A percentile compares a stretch with the other conserved stretches of the same genome.
These are phyloP conservation scores for Catharus fuscescens DNA, from an alignment of 2,113 vertebrate genomes.

Conservation along the genomic window DNA sequence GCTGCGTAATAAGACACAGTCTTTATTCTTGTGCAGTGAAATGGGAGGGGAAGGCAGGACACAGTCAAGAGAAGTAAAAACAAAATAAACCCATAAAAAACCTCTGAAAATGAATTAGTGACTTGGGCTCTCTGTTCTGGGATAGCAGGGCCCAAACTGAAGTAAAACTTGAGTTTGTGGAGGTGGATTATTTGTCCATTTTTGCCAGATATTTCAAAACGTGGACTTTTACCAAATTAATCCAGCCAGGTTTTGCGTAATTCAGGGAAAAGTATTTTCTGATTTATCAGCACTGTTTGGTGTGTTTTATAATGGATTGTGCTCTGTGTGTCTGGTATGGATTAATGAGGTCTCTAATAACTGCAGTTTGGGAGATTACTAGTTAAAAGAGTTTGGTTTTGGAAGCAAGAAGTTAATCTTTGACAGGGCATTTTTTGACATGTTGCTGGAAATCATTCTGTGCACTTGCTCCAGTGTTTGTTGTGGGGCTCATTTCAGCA, in stretches of 20 bases:
- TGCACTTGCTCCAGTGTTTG: not conserved
- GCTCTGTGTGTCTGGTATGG: not conserved
- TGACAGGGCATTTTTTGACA: not conserved
- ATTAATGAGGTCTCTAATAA: not conserved
- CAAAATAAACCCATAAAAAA: not conserved
- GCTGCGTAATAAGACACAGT: not conserved
- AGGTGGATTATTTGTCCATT: not conserved
- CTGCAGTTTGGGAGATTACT: not conserved
- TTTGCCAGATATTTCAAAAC: not conserved
- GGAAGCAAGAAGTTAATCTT: not conserved
- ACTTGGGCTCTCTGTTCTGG: not conserved
- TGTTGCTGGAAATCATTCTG: not conserved
- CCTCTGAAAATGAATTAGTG: not conserved
- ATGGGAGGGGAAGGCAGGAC: not conserved
- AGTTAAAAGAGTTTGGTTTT: not conserved
- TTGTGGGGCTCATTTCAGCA: not conserved
- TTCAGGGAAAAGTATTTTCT: not conserved
- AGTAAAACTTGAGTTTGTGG: not conserved
- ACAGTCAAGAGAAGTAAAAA: not conserved
- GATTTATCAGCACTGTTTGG: not conserved
- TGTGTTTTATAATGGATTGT: not conserved
- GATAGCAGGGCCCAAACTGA: not conserved
- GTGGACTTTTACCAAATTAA: not conserved
- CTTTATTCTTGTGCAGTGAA: not conserved
- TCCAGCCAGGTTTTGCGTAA: not conserved